A percentile compares a stretch with the other conserved stretches of the same genome.
These are phyloP conservation scores for Tauraco erythrolophus DNA, from an alignment of 2,113 vertebrate genomes.

Conservation along the genomic window DNA sequence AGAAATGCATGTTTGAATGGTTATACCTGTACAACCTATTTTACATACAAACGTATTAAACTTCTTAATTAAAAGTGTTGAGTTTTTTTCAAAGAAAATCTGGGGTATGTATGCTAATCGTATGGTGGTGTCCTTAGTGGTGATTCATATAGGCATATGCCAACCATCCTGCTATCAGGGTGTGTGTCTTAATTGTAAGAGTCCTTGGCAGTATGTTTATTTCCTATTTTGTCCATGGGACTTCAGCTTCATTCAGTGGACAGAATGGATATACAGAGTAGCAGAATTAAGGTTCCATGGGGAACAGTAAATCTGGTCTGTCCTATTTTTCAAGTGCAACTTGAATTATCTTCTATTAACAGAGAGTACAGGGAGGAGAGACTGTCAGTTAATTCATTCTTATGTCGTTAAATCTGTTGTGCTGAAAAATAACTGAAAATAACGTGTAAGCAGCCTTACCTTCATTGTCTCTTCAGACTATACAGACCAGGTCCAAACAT, in stretches of 20 bases:
- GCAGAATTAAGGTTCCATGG: conserved; percentile 4
- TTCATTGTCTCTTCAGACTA: not conserved
- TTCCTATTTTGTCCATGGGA: not conserved
- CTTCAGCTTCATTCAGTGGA: not conserved
- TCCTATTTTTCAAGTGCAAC: conserved; percentile 2
- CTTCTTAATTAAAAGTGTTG: not conserved
- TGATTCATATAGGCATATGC: not conserved
- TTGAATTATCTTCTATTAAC: conserved; percentile 27
- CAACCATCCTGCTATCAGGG: not conserved
- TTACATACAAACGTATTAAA: not conserved
- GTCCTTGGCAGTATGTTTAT: not conserved
- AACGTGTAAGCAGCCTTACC: not conserved
- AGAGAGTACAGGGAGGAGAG: not conserved
- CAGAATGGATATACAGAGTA: not conserved
- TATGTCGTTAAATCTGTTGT: not conserved
- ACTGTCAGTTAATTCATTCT: not conserved
- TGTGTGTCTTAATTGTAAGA: not conserved
- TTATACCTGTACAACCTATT: not conserved
- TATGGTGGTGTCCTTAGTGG: not conserved
- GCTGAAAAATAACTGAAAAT: conserved; percentile 8
- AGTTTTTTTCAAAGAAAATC: not conserved
- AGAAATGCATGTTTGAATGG: not conserved
- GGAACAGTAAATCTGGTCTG: not conserved
- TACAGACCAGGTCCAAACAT: not conserved
- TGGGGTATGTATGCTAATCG: not conserved